phyloP scores from a whole-genome alignment of 2,113 vertebrate species.

The Odontophorus gujanensis region DNA sequence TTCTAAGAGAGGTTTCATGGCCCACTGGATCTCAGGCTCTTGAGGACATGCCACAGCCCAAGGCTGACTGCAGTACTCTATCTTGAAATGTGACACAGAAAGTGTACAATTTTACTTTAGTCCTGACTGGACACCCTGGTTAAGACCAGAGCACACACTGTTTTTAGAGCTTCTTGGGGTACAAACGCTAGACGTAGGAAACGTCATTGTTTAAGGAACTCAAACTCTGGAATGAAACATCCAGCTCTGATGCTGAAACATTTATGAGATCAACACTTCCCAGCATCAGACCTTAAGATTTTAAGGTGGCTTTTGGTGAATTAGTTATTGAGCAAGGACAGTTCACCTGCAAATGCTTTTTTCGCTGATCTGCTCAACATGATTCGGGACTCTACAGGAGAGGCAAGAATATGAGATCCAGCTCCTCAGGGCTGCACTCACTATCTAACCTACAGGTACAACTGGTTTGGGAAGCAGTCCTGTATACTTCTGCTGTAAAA shows the following conservation, averaged over 20 bases:
- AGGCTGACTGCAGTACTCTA: background rate
- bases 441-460: background rate
- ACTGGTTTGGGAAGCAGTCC: background rate
- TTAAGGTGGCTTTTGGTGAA: background rate
- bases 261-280: background rate
- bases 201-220: background rate
- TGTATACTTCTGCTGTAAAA: background rate
- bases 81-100: background rate
- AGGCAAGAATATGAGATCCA: background rate
- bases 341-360: background rate
- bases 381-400: background rate
- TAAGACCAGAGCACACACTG: background rate
- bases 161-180: background rate
- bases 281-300: background rate
- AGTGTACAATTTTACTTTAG: background rate
- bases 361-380: background rate
- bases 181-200: background rate
- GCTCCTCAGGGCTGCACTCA: background rate
- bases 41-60: background rate
- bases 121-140: background rate
- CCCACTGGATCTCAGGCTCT: slow-evolving; percentile 21
- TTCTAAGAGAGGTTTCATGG: slow-evolving; percentile 25
- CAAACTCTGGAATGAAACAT: background rate
- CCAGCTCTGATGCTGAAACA: background rate
- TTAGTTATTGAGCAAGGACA: background rate